Percentiles rank a stretch among this genome's conserved stretches.
These are phyloP conservation scores for Propithecus perrieri DNA, from an alignment of 2,797 vertebrate species.

Conservation along the genomic window DNA sequence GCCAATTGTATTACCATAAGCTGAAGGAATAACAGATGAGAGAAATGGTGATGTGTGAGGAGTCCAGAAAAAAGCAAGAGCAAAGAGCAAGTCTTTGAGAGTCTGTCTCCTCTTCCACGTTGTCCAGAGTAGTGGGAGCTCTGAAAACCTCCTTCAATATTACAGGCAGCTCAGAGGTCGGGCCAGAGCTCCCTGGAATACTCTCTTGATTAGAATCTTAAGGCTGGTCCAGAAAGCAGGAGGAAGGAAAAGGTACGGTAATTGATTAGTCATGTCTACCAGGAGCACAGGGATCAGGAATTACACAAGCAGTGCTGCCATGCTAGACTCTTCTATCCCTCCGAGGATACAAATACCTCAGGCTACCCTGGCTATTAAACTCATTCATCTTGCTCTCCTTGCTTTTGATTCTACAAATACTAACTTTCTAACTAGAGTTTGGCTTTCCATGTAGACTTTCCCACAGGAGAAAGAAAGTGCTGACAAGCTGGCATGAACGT, in stretches of 20 bases:
- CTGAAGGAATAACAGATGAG: background rate
- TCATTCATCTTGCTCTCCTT: slow-evolving; percentile 35
- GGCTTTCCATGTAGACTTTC: background rate
- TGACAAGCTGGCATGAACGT: slow-evolving; percentile 30
- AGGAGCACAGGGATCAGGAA: background rate
- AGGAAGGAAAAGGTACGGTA: background rate
- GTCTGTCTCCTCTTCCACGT: background rate
- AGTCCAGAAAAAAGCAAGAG: background rate
- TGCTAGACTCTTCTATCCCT: background rate
- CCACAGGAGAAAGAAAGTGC: slow-evolving; percentile 50
- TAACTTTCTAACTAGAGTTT: background rate
- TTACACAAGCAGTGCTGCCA: rapidly evolving
- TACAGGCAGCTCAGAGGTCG: background rate
- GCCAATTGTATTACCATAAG: background rate
- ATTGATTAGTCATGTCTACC: background rate
- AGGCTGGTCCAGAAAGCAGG: background rate
- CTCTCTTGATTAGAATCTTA: background rate
- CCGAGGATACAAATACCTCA: background rate
- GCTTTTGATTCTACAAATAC: background rate
- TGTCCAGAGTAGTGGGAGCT: background rate
- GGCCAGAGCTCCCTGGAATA: background rate
- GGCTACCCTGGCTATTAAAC: background rate
- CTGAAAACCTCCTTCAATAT: background rate
- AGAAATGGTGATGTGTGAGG: background rate
- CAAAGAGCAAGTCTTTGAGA: background rate